Evolutionary conservation across 2,113 vertebrate species (phyloP).

Genomic region (Myotis davidii): DNA sequence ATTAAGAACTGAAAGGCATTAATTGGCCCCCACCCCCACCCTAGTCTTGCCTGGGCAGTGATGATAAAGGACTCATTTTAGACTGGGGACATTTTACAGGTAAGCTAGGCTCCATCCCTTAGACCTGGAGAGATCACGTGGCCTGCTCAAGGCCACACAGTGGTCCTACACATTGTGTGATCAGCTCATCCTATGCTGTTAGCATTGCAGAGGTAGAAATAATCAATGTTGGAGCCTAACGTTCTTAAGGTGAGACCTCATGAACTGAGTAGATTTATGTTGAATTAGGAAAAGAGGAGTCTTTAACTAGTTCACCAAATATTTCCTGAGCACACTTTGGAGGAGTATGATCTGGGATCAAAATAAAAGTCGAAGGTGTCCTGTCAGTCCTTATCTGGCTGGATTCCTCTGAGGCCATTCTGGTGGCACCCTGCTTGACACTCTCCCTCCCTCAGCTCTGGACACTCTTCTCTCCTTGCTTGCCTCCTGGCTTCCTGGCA

Average conservation of each 20-base stretch:
- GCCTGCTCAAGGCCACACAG: not conserved
- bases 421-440: not conserved
- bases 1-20: not conserved
- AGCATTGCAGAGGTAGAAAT: not conserved
- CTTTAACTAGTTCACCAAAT: not conserved
- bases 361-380: not conserved
- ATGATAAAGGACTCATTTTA: not conserved
- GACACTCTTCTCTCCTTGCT: not conserved
- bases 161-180: accelerated
- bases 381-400: not conserved
- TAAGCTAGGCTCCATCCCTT: not conserved
- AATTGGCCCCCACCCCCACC: not conserved
- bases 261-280: not conserved
- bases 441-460: not conserved
- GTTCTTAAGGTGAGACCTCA: not conserved
- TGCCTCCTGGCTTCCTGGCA: not conserved
- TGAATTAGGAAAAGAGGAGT: not conserved
- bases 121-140: not conserved
- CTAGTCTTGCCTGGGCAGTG: not conserved
- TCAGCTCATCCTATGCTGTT: not conserved
- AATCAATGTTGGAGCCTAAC: not conserved
- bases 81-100: not conserved
- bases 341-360: not conserved
- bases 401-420: not conserved
- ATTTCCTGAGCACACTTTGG: not conserved